Evolutionary conservation across 2,888 invertebrate species (phyloP).

Genomic region (Blera fallax): DNA sequence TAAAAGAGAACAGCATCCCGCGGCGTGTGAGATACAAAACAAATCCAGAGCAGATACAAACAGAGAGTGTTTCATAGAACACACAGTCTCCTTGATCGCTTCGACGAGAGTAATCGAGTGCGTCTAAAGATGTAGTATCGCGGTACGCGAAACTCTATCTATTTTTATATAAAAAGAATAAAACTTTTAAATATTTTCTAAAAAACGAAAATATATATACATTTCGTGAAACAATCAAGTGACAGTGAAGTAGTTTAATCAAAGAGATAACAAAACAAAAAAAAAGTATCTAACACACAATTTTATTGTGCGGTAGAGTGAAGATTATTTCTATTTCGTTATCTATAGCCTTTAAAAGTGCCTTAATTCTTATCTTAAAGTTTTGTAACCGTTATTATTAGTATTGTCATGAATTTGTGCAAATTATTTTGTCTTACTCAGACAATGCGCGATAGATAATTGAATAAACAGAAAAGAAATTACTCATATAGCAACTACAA

Average conservation of each 20-base stretch:
- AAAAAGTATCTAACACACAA: neutral
- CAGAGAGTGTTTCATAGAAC: slow-evolving; percentile 64
- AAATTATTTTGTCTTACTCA: slow-evolving; percentile 16
- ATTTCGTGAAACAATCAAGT: slow-evolving; percentile 27
- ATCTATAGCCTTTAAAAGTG: slow-evolving; percentile 32
- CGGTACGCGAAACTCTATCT: slow-evolving; percentile 44
- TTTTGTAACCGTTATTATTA: slow-evolving; percentile 41
- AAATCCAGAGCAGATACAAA: slow-evolving; percentile 61
- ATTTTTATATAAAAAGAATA: neutral
- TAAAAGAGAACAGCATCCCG: slow-evolving; percentile 57
- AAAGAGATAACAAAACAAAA: neutral
- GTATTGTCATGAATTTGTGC: slow-evolving; percentile 20
- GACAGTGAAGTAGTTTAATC: slow-evolving; percentile 49
- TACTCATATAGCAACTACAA: neutral
- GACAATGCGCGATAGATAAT: neutral
- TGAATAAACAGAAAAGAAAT: neutral
- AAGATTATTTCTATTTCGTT: slow-evolving; percentile 24
- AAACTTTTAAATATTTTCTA: neutral
- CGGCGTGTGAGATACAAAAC: slow-evolving; percentile 45
- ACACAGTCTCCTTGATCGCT: slow-evolving; percentile 64
- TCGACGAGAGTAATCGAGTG: slow-evolving; percentile 42
- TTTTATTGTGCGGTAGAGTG: slow-evolving; percentile 5
- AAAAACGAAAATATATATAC: neutral
- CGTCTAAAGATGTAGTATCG: slow-evolving; percentile 49
- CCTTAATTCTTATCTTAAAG: slow-evolving; percentile 34